A percentile compares a stretch with the other conserved stretches of the same genome.
Conservation (phyloP, 1,140 invertebrate genomes). For the Lasaia peninsularis region DNA sequence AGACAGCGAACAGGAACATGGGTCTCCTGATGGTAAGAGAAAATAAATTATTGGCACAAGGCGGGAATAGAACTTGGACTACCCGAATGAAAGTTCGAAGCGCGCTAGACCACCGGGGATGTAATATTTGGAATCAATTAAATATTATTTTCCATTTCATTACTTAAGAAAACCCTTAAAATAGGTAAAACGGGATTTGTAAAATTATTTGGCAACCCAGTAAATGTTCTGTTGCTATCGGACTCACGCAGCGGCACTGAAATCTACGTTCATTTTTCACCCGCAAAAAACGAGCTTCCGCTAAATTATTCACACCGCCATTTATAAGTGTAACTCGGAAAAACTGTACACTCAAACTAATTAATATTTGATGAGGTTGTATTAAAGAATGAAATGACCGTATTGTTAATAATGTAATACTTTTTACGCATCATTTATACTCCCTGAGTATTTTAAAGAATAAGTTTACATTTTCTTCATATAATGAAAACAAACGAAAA, state of each 20-base stretch:
- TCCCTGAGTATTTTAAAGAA: no score
- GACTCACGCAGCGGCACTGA: conserved; percentile 1
- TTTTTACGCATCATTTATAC: no score
- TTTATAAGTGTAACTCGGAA: conserved; percentile 8
- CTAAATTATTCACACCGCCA: conserved; percentile 7
- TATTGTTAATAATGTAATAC: no score
- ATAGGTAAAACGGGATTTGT: not conserved
- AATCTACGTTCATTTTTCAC: conserved; percentile 6
- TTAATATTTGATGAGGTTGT: not conserved
- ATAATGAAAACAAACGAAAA: no score
- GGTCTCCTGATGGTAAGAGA: no score
- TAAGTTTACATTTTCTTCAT: no score
- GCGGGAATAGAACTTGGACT: no score
- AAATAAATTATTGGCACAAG: no score
- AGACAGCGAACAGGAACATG: no score
- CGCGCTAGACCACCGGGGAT: no score
- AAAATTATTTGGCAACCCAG: not conserved
- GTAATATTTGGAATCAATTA: not conserved
- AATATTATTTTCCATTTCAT: not conserved
- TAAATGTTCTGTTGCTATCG: not conserved
- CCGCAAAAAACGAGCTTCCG: conserved; percentile 9
- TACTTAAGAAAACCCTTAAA: not conserved
- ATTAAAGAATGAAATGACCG: no score
- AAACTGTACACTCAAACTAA: not conserved
- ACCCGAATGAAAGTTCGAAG: no score